Base-by-base conservation (phyloP, 2,113 vertebrate species). In the Pygoscelis adeliae region DNA sequence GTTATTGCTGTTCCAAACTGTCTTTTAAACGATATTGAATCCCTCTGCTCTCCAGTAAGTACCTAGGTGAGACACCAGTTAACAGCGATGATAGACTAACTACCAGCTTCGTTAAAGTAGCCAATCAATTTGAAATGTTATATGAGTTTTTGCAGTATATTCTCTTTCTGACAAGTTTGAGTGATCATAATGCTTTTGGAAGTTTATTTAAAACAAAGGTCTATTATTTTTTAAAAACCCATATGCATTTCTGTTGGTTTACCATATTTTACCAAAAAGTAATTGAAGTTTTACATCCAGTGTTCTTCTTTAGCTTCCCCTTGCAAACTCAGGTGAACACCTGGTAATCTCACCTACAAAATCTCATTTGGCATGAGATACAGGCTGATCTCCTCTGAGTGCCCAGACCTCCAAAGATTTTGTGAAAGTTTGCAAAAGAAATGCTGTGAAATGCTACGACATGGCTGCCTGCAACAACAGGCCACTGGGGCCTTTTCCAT, bases 1-100 rank as follows among this genome's bases (percentile, higher is more conserved):
- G 52, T 87, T 89, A 87, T 52, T 72, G 73, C 84, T 87, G 78
- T 49, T 91, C 65, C 84, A 91, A 91, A 82, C 56, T 3, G 16
- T 84, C 44, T 85, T 95, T 82, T 82, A 93, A 90, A 77, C 42
- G 1, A 27, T 83, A 72, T 15, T 69, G 67, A 86, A 67, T 87
- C 52, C 73, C 61, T 86, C 30, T 71, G 69, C 55, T 84, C 26
- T 82, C 26, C 63, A 50, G 4, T 56, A 88, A 90, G 50, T 80
- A 81, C 76, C 63, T 72, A 66, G 59, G 83, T 92, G 77, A 92
- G 69, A 71, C 42, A 72, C 11, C 72, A 46, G 76, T 65, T 87
- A 91, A 42, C 50, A 29, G 11, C 12, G 38, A 55, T 56, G 23
- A 83, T 15, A 86, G 82, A 71, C 38, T 63, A 67, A 96, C 84